phyloP scores from a whole-genome alignment of 2,888 invertebrate genomes.

The Oegoconia quadripuncta region DNA sequence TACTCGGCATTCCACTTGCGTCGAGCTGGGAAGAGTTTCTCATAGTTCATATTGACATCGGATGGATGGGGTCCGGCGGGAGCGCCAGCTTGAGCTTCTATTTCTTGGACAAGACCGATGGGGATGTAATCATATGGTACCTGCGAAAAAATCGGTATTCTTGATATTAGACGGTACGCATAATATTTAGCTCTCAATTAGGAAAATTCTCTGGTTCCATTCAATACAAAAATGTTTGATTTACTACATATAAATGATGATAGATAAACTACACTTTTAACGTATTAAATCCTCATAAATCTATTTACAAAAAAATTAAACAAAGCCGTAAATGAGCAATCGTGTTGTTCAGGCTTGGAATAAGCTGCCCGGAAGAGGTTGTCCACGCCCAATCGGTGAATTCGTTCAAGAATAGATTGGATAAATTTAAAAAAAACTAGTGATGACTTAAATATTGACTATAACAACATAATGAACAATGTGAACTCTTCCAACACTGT shows the following conservation, averaged over 20 bases:
- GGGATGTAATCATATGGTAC: slow-evolving; percentile 70
- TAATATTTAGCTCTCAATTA: background rate
- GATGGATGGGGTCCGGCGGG: slow-evolving; percentile 34
- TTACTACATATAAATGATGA: background rate
- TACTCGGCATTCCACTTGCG: slow-evolving; percentile 36
- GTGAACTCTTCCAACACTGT: no score
- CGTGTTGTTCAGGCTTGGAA: no score
- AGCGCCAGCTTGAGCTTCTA: slow-evolving; percentile 3
- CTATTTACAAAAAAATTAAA: no score
- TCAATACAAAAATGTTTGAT: background rate
- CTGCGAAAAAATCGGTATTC: slow-evolving; percentile 30
- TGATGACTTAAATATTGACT: no score
- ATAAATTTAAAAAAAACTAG: no score
- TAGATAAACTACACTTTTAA: background rate
- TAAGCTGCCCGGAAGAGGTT: no score
- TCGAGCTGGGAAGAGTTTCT: slow-evolving; percentile 48
- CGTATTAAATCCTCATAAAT: background rate
- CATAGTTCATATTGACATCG: slow-evolving; percentile 54
- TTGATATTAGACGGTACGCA: background rate
- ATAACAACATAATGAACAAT: no score
- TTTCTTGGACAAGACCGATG: slow-evolving; percentile 32
- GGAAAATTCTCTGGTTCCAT: background rate
- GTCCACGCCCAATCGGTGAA: no score
- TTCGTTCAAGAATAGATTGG: no score
- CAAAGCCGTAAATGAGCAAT: no score